Base-by-base conservation (phyloP, 2,888 invertebrate genomes). In the Cantharis rufa region DNA sequence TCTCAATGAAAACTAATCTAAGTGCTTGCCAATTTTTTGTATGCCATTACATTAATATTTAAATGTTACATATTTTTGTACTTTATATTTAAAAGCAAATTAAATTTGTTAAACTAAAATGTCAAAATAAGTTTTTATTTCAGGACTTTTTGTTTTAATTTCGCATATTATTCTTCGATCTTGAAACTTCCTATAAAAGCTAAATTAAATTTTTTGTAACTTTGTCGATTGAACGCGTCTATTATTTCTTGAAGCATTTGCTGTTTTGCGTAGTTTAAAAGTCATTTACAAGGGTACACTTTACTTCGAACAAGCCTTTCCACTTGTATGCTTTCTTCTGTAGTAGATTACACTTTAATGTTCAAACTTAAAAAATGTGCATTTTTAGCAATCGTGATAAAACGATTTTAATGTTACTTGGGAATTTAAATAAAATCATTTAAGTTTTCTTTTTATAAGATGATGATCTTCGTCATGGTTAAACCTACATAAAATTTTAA, bases 281-380 rank as follows among this genome's bases (percentile, higher is more conserved):
- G 70, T 74, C 74, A 70, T 70, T 69, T 69, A 64, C 70, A 74
- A 74, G 32, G 62, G 70, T 48, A 70, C 64, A 70, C 70, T 74
- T 74, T 69, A 74, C 70, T 74, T 74, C 74, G 62, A 70, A 62
- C 18, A 64, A 70, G 64, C 63, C 70, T 63, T 74, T 69, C 70
- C 74, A 64, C 64, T 74, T 64, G 64, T 66, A 21, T 24, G 21
- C 64, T 66, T 66, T 69, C 64, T 74, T 15, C 69, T 73, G 21
- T 62, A 27, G 24, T 63, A 74, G 74, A 74, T 74, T 74, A 69
- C 63, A 74, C 18, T 32, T 62, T 63, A 18, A 70, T 69, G 74
- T 74, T 70, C 63, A 24, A 69, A 74, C 16, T 62, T 72, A 27
- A 27, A 18, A 66, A 73, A 62, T 27, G 48, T 48, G 48, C 48